Percentiles rank a stretch among this genome's conserved stretches.
Evolutionary conservation across 1,140 invertebrate species (phyloP).

Genomic region (Xylocopa sonorina): DNA sequence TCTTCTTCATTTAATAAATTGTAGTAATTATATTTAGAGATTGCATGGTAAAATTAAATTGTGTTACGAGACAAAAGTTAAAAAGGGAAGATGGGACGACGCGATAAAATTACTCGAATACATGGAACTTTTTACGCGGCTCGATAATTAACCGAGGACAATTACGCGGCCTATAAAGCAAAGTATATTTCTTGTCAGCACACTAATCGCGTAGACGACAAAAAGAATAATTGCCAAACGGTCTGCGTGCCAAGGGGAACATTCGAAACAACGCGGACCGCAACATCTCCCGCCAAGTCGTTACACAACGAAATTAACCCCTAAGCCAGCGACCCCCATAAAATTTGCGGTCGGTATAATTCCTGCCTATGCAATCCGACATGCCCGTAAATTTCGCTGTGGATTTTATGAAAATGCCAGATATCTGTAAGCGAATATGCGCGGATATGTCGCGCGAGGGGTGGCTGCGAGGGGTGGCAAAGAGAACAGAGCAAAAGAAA

Average conservation of each 20-base stretch:
- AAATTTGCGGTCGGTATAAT: constrained; percentile 52
- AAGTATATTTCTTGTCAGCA: background rate
- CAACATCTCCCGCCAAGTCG: constrained; percentile 40
- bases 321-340: constrained; percentile 23
- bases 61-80: too few species aligned
- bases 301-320: constrained; percentile 50
- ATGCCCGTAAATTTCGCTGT: constrained; percentile 26
- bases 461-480: too few species aligned
- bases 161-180: background rate
- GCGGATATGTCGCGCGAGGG: too few species aligned
- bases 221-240: constrained; percentile 29
- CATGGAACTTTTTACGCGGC: too few species aligned
- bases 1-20: too few species aligned
- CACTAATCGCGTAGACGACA: background rate
- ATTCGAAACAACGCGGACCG: constrained; percentile 38
- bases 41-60: too few species aligned
- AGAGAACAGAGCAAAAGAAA: too few species aligned
- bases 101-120: too few species aligned
- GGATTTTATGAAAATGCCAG: constrained; percentile 43
- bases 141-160: background rate
- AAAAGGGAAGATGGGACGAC: too few species aligned
- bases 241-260: constrained; percentile 32
- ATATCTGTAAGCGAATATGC: constrained; percentile 15
- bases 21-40: too few species aligned
- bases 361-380: constrained; percentile 32